These are phyloP conservation scores for Rhamphomyia laevipes DNA, from an alignment of 2,888 invertebrate species.

Conservation along the genomic window DNA sequence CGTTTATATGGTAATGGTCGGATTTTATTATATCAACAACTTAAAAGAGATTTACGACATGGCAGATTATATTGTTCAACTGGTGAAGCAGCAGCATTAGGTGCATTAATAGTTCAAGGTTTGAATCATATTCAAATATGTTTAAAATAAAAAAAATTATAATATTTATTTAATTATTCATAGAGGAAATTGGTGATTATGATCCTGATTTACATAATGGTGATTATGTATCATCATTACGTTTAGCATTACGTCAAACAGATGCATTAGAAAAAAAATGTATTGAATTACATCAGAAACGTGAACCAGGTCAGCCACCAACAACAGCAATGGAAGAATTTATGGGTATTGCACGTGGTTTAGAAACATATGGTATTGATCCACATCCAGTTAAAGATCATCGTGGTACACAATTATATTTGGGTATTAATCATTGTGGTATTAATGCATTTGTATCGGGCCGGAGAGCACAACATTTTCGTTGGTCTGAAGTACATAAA, in stretches of 20 bases:
- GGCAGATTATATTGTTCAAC: conserved; percentile 87
- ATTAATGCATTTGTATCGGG: conserved; percentile 91
- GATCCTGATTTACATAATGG: conserved; percentile 77
- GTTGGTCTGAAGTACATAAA: conserved; percentile 92
- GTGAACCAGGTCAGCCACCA: conserved; percentile 65
- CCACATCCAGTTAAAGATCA: conserved; percentile 63
- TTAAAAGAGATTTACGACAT: conserved; percentile 88
- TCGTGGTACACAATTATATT: conserved; percentile 61
- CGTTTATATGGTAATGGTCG: conserved; percentile 90
- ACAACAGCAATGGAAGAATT: conserved; percentile 81
- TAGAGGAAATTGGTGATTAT: conserved; percentile 92
- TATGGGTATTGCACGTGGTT: conserved; percentile 76
- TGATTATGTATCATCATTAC: conserved; percentile 84
- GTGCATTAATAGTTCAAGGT: conserved; percentile 91
- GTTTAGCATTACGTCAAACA: conserved; percentile 85
- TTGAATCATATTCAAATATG: neutral
- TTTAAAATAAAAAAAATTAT: neutral
- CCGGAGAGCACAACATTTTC: conserved; percentile 86
- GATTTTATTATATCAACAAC: conserved; percentile 89
- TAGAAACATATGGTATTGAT: conserved; percentile 96
- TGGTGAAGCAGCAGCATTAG: conserved; percentile 78
- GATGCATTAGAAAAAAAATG: conserved; percentile 85
- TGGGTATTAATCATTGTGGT: conserved; percentile 92
- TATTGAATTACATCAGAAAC: conserved; percentile 80
- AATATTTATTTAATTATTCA: conserved; percentile 18